Evolutionary conservation across 2,113 vertebrate species (phyloP), one percentile per base, ranked within the genome.

Genomic region (Brachionichthys hirsutus): DNA sequence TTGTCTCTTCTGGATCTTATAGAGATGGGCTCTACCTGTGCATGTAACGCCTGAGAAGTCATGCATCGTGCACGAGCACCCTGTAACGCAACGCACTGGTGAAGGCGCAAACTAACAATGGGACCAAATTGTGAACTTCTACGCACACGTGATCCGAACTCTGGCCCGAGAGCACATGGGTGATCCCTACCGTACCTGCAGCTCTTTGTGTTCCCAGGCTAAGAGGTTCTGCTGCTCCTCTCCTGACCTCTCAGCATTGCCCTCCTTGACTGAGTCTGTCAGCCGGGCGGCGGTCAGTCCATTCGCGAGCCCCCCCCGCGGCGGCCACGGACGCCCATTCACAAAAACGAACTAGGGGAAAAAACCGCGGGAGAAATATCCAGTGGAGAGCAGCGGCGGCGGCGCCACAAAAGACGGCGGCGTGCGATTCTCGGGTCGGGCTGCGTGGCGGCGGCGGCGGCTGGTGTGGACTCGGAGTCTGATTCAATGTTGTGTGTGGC

Each of bases 181-280:
- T n/a, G n/a, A 48, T 78, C 84, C 89, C 79, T 85, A 85, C 80
- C 76, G 76, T 87, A 76, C 80, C 82, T 87, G 79, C 71, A 64
- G 65, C 65, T 75, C 78, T 67, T 68, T 78, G 83, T 87, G 87
- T 86, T 83, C 84, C 84, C 82, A 86, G 80, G 75, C 83, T 85
- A 80, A 74, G 82, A 85, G 72, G 79, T 65, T 85, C 75, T 42
- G 61, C 40, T 63, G 78, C 76, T 83, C 83, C 81, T 65, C 36
- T 54, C 73, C 74, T 89, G 87, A 90, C 85, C 88, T 87, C 83
- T 87, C 81, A 74, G 83, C 88, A 90, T 90, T 62, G 75, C 59
- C 67, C 63, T 46, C 66, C 55, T 76, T 44, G 74, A 57, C n/a
- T n/a, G n/a, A n/a, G n/a, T n/a, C n/a, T n/a, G n/a, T n/a, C n/a